These are phyloP conservation scores for Pomacea canaliculata DNA, from an alignment of 2,888 invertebrate genomes.

Conservation along the genomic window DNA sequence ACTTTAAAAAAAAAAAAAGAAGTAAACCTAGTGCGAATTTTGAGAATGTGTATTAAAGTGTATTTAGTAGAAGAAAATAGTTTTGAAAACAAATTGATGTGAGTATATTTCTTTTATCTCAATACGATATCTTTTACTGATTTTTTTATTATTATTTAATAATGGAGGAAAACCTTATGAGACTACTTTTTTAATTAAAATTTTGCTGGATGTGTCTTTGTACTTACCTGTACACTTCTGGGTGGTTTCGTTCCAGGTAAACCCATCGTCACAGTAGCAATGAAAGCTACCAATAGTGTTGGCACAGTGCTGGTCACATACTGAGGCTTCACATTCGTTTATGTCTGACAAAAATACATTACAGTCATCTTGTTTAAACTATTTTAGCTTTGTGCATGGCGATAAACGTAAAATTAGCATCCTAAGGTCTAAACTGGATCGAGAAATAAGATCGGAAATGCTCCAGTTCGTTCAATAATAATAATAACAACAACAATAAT, in stretches of 20 bases:
- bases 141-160: too few relatives aligned
- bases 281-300: neutral
- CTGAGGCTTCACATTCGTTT: neutral
- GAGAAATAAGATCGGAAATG: neutral
- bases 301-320: neutral
- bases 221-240: neutral
- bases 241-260: neutral
- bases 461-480: neutral
- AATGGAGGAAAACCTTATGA: neutral
- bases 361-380: neutral
- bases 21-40: too few relatives aligned
- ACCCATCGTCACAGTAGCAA: neutral
- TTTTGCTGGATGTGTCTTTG: too few relatives aligned
- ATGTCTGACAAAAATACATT: neutral
- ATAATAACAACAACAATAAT: neutral
- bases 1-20: too few relatives aligned
- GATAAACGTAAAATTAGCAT: neutral
- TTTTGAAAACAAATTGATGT: too few relatives aligned
- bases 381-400: neutral
- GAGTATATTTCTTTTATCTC: too few relatives aligned
- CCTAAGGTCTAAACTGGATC: neutral
- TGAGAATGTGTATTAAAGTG: too few relatives aligned
- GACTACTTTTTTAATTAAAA: too few relatives aligned
- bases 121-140: too few relatives aligned
- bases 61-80: too few relatives aligned